Percentiles rank a stretch among this genome's conserved stretches.
Conservation (phyloP, 1,140 invertebrate genomes). For the Hetaerina americana region DNA sequence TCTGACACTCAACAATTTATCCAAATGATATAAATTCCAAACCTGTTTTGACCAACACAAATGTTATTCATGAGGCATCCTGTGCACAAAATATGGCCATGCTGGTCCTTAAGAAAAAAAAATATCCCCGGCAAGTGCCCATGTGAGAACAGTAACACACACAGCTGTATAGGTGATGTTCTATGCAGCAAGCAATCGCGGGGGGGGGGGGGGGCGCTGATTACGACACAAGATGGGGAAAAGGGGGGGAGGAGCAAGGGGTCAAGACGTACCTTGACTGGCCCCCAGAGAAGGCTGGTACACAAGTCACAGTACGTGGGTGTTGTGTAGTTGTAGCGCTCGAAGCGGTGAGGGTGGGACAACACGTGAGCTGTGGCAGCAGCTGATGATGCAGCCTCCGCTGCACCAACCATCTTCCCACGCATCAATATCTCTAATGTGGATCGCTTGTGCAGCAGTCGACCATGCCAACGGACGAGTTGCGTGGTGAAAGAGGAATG, state of each 20-base stretch:
- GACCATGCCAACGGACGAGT: slow-evolving; percentile 72
- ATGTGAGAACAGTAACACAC: too few relatives aligned
- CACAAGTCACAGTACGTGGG: slow-evolving; percentile 87
- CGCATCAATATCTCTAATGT: slow-evolving; percentile 81
- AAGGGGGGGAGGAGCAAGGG: slow-evolving; percentile 4
- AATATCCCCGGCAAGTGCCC: too few relatives aligned
- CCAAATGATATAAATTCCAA: too few relatives aligned
- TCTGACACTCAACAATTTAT: too few relatives aligned
- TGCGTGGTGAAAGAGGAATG: slow-evolving; percentile 78
- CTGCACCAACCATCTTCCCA: slow-evolving; percentile 61
- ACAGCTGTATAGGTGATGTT: too few relatives aligned
- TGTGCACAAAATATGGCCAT: too few relatives aligned
- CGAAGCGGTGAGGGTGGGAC: slow-evolving; percentile 79
- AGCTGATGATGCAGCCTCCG: slow-evolving; percentile 35
- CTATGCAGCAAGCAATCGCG: too few relatives aligned
- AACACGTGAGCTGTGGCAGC: slow-evolving; percentile 43
- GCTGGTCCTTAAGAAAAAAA: too few relatives aligned
- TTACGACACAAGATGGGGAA: too few relatives aligned
- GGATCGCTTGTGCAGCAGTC: slow-evolving; percentile 76
- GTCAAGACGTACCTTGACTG: slow-evolving; percentile 52
- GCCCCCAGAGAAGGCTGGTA: slow-evolving; percentile 78
- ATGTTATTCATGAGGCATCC: too few relatives aligned
- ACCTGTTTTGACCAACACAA: too few relatives aligned
- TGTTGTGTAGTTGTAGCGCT: slow-evolving; percentile 77
- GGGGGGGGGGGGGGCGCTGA: too few relatives aligned